A percentile compares a stretch with the other conserved stretches of the same genome.
Conservation (phyloP, 1,140 invertebrate species). For the Drosophila carrolli region DNA sequence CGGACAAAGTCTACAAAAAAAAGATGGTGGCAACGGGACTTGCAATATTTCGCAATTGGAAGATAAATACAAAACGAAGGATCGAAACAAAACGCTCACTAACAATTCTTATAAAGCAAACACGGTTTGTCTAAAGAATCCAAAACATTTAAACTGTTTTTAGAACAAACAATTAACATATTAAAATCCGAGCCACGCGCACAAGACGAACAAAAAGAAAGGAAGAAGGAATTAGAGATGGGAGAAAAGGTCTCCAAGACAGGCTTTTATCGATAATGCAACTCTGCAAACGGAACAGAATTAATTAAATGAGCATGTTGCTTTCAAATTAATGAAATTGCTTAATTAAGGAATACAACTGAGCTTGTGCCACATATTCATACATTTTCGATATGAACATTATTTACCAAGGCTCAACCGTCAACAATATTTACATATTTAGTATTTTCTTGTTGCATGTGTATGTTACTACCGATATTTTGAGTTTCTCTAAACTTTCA, state of each 20-base stretch:
- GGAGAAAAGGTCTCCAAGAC: not conserved
- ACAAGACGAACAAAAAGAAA: slow-evolving; percentile 32
- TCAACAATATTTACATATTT: too few relatives aligned
- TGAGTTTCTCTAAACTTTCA: too few relatives aligned
- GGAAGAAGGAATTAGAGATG: slow-evolving; percentile 1
- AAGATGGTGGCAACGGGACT: not conserved
- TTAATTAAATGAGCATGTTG: too few relatives aligned
- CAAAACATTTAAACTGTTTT: slow-evolving; percentile 1
- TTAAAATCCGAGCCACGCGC: slow-evolving; percentile 28
- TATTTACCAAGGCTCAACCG: too few relatives aligned
- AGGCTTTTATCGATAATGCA: slow-evolving; percentile 1
- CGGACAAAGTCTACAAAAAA: slow-evolving; percentile 3
- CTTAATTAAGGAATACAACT: too few relatives aligned
- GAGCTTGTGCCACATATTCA: too few relatives aligned
- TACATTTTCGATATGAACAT: too few relatives aligned
- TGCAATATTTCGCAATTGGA: not conserved
- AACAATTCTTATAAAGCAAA: slow-evolving; percentile 7
- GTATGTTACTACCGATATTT: too few relatives aligned
- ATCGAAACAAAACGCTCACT: not conserved
- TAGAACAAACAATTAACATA: slow-evolving; percentile 22
- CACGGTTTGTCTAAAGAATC: slow-evolving; percentile 3
- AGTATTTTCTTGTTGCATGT: too few relatives aligned
- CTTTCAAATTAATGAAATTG: too few relatives aligned
- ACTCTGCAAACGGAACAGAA: not conserved
- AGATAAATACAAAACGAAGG: slow-evolving; percentile 3